Percentiles rank a stretch among this genome's conserved stretches.
These are phyloP conservation scores for Grapholita molesta DNA, from an alignment of 1,140 invertebrate species.

Conservation along the genomic window DNA sequence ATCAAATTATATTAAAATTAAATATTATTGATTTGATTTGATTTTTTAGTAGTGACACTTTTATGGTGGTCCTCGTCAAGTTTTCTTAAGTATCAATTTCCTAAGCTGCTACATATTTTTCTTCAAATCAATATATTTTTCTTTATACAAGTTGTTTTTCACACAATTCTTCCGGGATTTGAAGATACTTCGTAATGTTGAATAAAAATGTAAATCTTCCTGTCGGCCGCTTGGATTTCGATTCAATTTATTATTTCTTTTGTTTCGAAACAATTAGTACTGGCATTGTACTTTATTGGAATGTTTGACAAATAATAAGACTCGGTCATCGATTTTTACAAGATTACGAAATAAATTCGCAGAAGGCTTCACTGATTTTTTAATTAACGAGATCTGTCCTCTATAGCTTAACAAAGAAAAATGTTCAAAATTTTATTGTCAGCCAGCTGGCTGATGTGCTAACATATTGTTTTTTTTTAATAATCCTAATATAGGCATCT, in stretches of 20 bases:
- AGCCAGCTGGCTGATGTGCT: no score
- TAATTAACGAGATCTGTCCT: not conserved
- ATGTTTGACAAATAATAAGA: not conserved
- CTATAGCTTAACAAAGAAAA: not conserved
- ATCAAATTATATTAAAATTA: no score
- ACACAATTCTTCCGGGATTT: not conserved
- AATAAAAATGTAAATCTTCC: slow-evolving; percentile 9
- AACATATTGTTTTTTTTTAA: not conserved
- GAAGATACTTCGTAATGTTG: not conserved
- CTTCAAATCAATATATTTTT: no score
- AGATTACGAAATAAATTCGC: not conserved
- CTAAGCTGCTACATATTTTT: no score
- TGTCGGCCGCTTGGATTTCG: not conserved
- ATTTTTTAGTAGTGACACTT: no score
- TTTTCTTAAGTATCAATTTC: no score
- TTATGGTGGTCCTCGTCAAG: no score
- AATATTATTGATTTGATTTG: no score
- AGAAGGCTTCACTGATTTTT: not conserved
- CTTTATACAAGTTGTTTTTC: slow-evolving; percentile 11
- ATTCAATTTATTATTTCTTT: slow-evolving; percentile 13
- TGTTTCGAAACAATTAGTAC: slow-evolving; percentile 11
- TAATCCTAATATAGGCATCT: no score
- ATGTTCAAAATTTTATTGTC: no score
- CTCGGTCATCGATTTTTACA: not conserved
- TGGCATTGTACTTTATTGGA: not conserved